Evolutionary conservation across 2,888 invertebrate species (phyloP).

Genomic region (Lymantria monacha): DNA sequence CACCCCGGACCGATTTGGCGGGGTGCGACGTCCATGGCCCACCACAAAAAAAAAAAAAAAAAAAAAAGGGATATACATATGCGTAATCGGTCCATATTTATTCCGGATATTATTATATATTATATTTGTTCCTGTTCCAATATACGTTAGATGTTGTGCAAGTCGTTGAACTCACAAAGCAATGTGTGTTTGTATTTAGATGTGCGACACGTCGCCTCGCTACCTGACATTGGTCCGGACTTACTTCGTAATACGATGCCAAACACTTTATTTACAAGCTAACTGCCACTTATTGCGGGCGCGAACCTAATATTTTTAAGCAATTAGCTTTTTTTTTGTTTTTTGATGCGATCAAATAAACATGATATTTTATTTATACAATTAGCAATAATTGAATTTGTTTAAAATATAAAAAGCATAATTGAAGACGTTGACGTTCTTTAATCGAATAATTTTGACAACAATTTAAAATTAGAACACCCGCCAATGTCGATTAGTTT

Average conservation of each 20-base stretch:
- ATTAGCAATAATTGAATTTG: not conserved
- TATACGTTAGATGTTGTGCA: conserved; percentile 3
- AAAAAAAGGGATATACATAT: too few relatives aligned
- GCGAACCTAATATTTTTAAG: not conserved
- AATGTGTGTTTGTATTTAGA: conserved; percentile 11
- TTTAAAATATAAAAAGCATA: not conserved
- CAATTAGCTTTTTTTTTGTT: not conserved
- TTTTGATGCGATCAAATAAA: not conserved
- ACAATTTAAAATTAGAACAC: conserved; percentile 22
- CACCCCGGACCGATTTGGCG: too few relatives aligned
- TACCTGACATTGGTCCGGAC: conserved; percentile 10
- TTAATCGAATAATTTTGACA: conserved; percentile 10
- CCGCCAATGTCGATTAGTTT: conserved; percentile 13
- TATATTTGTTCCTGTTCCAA: not conserved
- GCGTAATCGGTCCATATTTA: conserved; percentile 3
- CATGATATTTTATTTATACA: not conserved
- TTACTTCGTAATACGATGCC: conserved; percentile 3
- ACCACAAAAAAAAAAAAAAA: too few relatives aligned
- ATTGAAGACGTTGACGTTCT: not conserved
- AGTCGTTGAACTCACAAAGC: conserved; percentile 18
- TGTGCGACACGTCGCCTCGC: conserved; percentile 12
- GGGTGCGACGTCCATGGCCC: too few relatives aligned
- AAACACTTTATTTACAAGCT: not conserved
- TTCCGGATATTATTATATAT: conserved; percentile 3
- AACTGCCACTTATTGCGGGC: not conserved